A percentile compares a stretch with the other conserved stretches of the same genome.
These are phyloP conservation scores for Noctua comes DNA, from an alignment of 2,888 invertebrate genomes.

Conservation along the genomic window DNA sequence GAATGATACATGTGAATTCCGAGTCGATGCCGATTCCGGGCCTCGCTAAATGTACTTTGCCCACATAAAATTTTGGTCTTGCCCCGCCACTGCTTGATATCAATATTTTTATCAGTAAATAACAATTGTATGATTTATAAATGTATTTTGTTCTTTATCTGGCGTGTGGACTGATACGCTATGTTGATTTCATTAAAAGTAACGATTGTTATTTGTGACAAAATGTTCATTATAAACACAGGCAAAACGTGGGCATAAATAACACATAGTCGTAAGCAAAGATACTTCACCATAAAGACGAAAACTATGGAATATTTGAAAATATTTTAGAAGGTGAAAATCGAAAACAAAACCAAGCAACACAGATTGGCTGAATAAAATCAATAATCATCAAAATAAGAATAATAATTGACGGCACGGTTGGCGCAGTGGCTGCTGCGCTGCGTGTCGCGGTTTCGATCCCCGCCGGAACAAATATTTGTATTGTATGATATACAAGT, in stretches of 20 bases:
- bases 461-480: no score
- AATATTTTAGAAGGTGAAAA: neutral
- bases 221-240: neutral
- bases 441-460: no score
- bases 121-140: conserved; percentile 2
- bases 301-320: neutral
- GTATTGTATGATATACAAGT: no score
- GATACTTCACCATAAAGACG: neutral
- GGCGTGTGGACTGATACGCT: neutral
- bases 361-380: no score
- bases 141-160: conserved; percentile 4
- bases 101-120: conserved; percentile 2
- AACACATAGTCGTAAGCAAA: neutral
- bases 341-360: neutral
- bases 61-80: no score
- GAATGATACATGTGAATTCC: no score
- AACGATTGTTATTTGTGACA: neutral
- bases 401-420: no score
- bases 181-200: neutral
- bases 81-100: no score
- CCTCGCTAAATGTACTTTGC: no score
- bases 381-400: no score
- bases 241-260: neutral
- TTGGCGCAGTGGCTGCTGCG: no score
- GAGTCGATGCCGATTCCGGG: no score